Conservation (phyloP, 2,797 vertebrate genomes). For the Bradypus variegatus region DNA sequence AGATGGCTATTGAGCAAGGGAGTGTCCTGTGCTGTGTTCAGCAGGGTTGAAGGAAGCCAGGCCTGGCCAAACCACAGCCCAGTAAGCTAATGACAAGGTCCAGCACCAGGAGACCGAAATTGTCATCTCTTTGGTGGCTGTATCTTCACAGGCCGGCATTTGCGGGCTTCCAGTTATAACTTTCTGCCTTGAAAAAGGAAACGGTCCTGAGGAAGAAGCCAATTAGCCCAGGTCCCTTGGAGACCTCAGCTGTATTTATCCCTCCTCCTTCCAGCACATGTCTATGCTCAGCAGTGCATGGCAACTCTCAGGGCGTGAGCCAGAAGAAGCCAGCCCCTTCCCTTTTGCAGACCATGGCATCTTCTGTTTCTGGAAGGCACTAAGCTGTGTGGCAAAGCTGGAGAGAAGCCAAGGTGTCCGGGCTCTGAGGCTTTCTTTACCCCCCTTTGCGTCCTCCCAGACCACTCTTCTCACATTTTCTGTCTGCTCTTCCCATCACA, state of each 20-base stretch:
- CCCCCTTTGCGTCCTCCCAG: background rate
- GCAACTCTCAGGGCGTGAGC: background rate
- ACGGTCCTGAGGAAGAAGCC: constrained; percentile 36
- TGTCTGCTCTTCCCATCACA: background rate
- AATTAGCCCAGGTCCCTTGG: constrained; percentile 24
- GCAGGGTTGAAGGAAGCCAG: background rate
- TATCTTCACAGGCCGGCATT: background rate
- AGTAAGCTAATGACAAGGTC: constrained; percentile 28
- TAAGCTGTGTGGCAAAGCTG: background rate
- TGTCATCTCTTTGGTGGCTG: background rate
- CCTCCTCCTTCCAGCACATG: background rate
- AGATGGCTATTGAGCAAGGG: background rate
- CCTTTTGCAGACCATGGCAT: background rate
- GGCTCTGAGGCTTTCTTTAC: background rate
- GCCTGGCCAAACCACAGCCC: constrained; percentile 38
- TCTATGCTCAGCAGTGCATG: background rate
- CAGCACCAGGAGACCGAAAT: background rate
- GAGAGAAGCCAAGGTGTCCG: background rate
- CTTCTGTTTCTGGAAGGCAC: constrained; percentile 5
- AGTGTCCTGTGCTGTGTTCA: background rate
- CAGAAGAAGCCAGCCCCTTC: background rate
- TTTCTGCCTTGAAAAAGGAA: constrained; percentile 47
- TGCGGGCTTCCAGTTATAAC: constrained; percentile 48
- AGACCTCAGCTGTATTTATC: constrained; percentile 26
- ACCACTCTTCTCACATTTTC: background rate